Percentiles rank a stretch among this genome's conserved stretches.
Evolutionary conservation across 2,797 vertebrate species (phyloP).

Genomic region (Pangasius larnaudii): DNA sequence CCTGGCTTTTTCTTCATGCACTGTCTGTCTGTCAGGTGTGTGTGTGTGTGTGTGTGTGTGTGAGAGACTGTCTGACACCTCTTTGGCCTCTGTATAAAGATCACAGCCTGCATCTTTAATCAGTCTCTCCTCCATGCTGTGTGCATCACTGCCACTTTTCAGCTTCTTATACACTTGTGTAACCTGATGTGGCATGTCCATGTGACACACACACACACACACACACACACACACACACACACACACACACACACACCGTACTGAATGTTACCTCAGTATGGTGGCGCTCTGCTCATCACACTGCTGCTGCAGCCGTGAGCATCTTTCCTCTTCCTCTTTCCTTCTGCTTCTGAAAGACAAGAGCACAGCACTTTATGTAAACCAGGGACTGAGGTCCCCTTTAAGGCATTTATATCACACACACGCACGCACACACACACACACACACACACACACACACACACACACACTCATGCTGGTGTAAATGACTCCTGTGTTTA

Average conservation of each 20-base stretch:
- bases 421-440: background rate
- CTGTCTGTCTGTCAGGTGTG: background rate
- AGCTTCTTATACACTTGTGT: background rate
- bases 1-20: constrained; percentile 47
- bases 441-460: constrained; percentile 12
- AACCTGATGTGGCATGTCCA: background rate
- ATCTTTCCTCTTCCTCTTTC: constrained; percentile 1
- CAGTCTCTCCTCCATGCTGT: background rate
- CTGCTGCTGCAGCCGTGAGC: background rate
- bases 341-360: constrained; percentile 9
- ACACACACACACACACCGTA: background rate
- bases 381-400: background rate
- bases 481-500: background rate
- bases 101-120: constrained; percentile 24
- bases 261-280: constrained; percentile 21
- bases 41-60: constrained; percentile 5
- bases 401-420: background rate
- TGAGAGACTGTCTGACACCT: background rate
- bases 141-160: constrained; percentile 19
- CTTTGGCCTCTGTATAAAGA: constrained; percentile 24
- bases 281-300: constrained; percentile 9
- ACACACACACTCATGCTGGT: background rate
- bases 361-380: background rate
- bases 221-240: constrained; percentile 37
- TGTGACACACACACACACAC: constrained; percentile 19